Evolutionary conservation across 2,888 invertebrate species (phyloP), one percentile per base, ranked within the genome.

Genomic region (Cloeon dipterum): DNA sequence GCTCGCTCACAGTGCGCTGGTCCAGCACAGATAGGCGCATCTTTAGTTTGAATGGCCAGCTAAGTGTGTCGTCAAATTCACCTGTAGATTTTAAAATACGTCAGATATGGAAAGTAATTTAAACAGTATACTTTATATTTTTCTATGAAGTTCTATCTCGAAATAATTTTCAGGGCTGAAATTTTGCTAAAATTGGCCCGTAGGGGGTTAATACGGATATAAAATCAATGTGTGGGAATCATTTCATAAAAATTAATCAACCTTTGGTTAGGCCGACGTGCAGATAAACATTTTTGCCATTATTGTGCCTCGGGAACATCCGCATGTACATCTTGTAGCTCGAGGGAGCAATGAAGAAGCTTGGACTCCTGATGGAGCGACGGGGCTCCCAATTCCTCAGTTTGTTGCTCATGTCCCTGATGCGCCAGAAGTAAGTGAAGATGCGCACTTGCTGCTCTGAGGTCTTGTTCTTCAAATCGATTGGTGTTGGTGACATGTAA

Each of bases 361-460:
- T 57, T 13, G 50, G 44, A 17, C 56, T 57, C 4, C 57, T 52
- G 19, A 54, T 46, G 3, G 50, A 53, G 21, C 52, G 50, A 2
- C 51, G 47, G 2, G 49, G 48, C 34, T 49, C 48, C 58, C 59
- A 58, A 38, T 46, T 47, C n/a, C 43, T 45, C 21, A 58, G 43
- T 46, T 57, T 57, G 43, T 51, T 49, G 32, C 46, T 43, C 39
- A 59, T 50, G 37, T 52, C 48, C 7, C 43, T 45, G 17, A 58
- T 47, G 19, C 49, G 46, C 58, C 59, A 58, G 44, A 56, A 58
- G 44, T 55, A 57, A 17, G 50, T 50, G 39, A 55, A 57, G 3
- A 48, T 46, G 35, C 47, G 36, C 33, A 43, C 43, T 14, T 45
- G 45, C n/a, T 46, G 42, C 18, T 46, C 41, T 23, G 42, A 20